Base-by-base conservation (phyloP, 2,888 invertebrate species). In the Erebia aethiops region DNA sequence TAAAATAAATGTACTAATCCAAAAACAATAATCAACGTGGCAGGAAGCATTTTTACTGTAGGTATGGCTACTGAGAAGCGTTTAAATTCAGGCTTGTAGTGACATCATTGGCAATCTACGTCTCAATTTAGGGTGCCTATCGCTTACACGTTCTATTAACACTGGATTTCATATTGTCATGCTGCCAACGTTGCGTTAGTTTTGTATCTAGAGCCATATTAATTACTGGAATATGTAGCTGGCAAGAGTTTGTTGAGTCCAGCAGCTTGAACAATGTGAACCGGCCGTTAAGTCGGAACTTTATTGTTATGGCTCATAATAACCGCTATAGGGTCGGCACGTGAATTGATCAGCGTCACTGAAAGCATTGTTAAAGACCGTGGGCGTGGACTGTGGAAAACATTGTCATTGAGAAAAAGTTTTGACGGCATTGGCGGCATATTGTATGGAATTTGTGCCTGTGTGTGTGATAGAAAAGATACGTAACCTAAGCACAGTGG, bases 261-360 rank as follows among this genome's bases (percentile, higher is more conserved):
- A 49, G 13, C 49, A 35, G 35, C 43, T 11, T 10, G 43, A 11
- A 43, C 43, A 9, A 43, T 43, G 43, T 43, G 51, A n/a, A 51
- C 14, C 51, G n/a, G 51, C n/a, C 51, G n/a, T 51, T 51, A 51
- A 7, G 51, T 51, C n/a, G 13, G 49, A 11, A 51, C 51, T 51
- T 51, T 51, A 51, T 51, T 51, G 51, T 51, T n/a, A 51, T 51
- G 16, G 51, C n/a, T 51, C 51, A 51, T 51, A 51, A 51, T 51
- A 43, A 51, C 51, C 7, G 51, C 51, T 51, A 51, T 51, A 49
- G 49, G 13, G 51, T 51, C n/a, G 51, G 51, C 51, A 51, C n/a
- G 51, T n/a, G 51, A 51, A n/a, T 51, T 51, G 14, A 51, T 51
- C 51, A 51, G 14, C 51, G 51, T 13, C 49, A 49, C 51, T 51